A percentile compares a stretch with the other conserved stretches of the same genome.
Conservation (phyloP, 2,888 invertebrate species). For the Ormyrus thymus region DNA sequence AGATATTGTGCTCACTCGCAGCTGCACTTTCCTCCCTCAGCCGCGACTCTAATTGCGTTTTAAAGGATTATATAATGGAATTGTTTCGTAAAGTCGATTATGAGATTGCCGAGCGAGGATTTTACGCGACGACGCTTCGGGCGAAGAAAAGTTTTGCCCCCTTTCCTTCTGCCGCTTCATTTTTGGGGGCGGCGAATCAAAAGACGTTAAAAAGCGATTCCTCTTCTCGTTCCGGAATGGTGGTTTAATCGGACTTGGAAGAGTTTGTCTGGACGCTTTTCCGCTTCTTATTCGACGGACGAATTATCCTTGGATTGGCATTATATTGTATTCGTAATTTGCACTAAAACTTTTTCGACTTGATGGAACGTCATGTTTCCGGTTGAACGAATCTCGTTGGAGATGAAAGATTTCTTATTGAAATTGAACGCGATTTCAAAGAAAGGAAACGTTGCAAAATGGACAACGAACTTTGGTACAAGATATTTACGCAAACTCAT, state of each 20-base stretch:
- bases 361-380: neutral
- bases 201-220: constrained; percentile 53
- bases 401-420: too few species aligned
- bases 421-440: too few species aligned
- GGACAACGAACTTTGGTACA: too few species aligned
- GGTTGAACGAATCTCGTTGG: too few species aligned
- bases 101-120: constrained; percentile 62
- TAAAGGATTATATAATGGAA: constrained; percentile 70
- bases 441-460: too few species aligned
- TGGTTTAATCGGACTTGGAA: constrained; percentile 41
- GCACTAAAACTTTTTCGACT: constrained; percentile 3
- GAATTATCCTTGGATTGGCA: constrained; percentile 19
- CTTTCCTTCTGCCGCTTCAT: neutral
- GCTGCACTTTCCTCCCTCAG: constrained; percentile 60
- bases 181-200: constrained; percentile 16
- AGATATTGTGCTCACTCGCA: constrained; percentile 63
- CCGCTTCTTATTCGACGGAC: neutral
- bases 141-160: constrained; percentile 17
- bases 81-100: constrained; percentile 73
- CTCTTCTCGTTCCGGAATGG: constrained; percentile 6
- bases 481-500: too few species aligned
- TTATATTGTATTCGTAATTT: constrained; percentile 28
- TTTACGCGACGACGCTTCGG: constrained; percentile 59
- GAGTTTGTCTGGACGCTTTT: neutral
- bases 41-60: constrained; percentile 69